Evolutionary conservation across 2,888 invertebrate species (phyloP).

Genomic region (Erebia ligea): DNA sequence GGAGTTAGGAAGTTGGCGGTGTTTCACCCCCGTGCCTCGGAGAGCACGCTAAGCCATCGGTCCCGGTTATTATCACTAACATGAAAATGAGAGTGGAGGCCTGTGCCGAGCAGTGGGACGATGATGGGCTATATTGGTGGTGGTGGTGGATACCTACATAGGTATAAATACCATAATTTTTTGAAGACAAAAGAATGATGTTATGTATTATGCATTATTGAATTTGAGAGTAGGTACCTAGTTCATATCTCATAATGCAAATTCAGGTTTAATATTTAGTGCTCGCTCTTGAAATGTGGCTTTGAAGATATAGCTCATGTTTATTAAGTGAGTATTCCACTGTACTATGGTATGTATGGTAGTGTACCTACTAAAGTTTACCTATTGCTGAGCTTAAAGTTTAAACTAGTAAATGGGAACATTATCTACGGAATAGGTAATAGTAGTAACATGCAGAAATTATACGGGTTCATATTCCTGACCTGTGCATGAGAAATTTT

Average conservation of each 20-base stretch:
- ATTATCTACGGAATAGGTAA: background rate
- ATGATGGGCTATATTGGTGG: too few species aligned
- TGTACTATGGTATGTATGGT: too few species aligned
- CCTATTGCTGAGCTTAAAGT: conserved; percentile 18
- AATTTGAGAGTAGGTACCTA: conserved; percentile 11
- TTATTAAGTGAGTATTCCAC: conserved; percentile 17
- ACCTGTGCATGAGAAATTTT: too few species aligned
- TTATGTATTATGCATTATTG: conserved; percentile 15
- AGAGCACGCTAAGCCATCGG: too few species aligned
- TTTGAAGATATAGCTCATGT: conserved; percentile 26
- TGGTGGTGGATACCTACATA: too few species aligned
- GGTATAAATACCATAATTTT: background rate
- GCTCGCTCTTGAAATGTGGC: conserved; percentile 21
- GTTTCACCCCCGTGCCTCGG: too few species aligned
- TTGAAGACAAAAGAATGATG: background rate
- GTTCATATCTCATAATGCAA: conserved; percentile 20
- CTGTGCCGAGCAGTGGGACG: too few species aligned
- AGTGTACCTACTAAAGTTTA: conserved; percentile 12
- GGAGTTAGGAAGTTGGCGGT: too few species aligned
- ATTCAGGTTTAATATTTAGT: conserved; percentile 25
- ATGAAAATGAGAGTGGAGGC: too few species aligned
- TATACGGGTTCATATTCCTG: background rate
- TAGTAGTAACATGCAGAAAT: background rate
- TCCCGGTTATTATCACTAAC: too few species aligned
- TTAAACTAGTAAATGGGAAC: conserved; percentile 3